Evolutionary conservation across 2,888 invertebrate genomes (phyloP), one percentile per base, ranked within the genome.

Genomic region (Drosophila flavopinicola): DNA sequence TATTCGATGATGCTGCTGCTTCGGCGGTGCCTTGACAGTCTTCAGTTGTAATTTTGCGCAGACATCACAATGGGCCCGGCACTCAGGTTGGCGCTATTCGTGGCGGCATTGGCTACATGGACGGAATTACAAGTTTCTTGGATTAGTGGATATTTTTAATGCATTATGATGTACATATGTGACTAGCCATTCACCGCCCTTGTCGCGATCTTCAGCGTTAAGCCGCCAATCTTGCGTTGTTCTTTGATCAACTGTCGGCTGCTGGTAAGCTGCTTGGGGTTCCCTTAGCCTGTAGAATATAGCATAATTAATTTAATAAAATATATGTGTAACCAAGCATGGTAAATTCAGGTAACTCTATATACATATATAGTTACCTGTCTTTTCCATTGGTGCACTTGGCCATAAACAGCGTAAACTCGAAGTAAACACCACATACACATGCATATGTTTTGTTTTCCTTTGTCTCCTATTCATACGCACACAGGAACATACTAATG

Each of bases 61-160:
- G 91, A 88, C 91, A 91, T 90, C 49, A 91, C 89, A 73, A 91
- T 87, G n/a, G 90, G 89, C 27, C 88, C 87, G 69, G 88, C 85
- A 87, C 88, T 88, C 76, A 90, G 75, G 75, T 88, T 91, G 63
- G 84, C 64, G 66, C 61, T 74, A 71, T 79, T 69, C 67, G 80
- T 78, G 53, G 88, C 84, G 41, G 87, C 70, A 70, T 82, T 87
- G 67, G 85, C 85, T 82, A 66, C 0, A 29, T 3, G 2, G 9
- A 25, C 6, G 27, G 5, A 1, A 2, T 17, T 6, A n/a, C 6
- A 1, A 24, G 6, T n/a, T n/a, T n/a, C n/a, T 25, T 30, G 9
- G 3, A 23, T 13, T 6, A 9, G 10, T 15, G 10, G 29, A 15
- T 4, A 1, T 7, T 6, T 1, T 0, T 9, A n/a, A 10, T 29